phyloP scores from a whole-genome alignment of 2,797 vertebrate genomes.

The Gobionotothen gibberifrons region DNA sequence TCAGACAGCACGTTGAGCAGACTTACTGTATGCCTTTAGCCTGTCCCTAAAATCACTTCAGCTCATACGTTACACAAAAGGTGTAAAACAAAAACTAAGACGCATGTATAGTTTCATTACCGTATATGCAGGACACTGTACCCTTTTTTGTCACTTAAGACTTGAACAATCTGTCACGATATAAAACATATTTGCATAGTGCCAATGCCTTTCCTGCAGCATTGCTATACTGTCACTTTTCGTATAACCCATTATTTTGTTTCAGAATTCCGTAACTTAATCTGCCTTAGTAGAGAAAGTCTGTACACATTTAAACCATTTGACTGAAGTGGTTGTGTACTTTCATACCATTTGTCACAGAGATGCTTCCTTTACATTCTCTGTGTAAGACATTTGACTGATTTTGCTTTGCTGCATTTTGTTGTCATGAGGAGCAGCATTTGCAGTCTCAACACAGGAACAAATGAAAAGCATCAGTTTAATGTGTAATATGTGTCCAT shows the following conservation, averaged over 20 bases:
- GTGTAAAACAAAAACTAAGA: conserved; percentile 1
- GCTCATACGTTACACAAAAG: neutral
- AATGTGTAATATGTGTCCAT: conserved; percentile 21
- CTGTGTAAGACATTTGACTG: conserved; percentile 1
- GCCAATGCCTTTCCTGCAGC: too few species aligned
- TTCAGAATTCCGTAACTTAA: neutral
- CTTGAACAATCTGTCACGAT: neutral
- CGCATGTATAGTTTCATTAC: too few species aligned
- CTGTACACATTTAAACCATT: neutral
- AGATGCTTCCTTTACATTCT: conserved; percentile 9
- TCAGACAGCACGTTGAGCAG: neutral
- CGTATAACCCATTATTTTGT: neutral
- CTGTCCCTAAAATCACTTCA: neutral
- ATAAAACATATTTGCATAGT: neutral
- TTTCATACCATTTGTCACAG: conserved; percentile 5
- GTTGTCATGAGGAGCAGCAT: conserved; percentile 19
- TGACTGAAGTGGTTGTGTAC: neutral
- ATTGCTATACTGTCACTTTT: neutral
- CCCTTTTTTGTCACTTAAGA: neutral
- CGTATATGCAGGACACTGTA: too few species aligned
- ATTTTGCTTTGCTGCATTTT: conserved; percentile 12
- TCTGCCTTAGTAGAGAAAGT: neutral
- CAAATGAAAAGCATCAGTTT: conserved; percentile 11
- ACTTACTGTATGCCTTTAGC: neutral
- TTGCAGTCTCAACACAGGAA: conserved; percentile 5